Base-by-base conservation (phyloP, 2,888 invertebrate genomes). In the Odontomyia ornata region DNA sequence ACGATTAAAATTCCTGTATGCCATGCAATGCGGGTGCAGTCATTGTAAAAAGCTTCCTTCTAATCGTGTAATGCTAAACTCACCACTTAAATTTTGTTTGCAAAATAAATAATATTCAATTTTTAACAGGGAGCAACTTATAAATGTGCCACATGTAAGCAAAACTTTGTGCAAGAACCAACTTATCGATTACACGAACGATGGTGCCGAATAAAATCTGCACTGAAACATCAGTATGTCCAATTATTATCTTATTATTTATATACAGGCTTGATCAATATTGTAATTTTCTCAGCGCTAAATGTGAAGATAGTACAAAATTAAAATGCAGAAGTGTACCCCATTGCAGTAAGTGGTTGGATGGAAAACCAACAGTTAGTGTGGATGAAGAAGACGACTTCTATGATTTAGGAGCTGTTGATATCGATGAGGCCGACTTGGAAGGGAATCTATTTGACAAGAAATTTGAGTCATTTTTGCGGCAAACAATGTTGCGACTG, bases 121-220 rank as follows among this genome's bases (percentile, higher is more conserved):
- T 18, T 52, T 52, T 43, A 7, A 43, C 52, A 13, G 52, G 52
- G 4, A 52, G 3, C 15, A 3, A 52, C 13, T 9, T 9, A 18
- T 52, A 15, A 18, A 52, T 60, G 52, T 15, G 11, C 52, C 13
- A 52, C 18, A 11, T 60, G 60, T 15, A 60, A 25, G n/a, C 60
- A 60, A 18, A 11, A 3, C 4, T 60, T 60, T 25, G 23, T 25
- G 25, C 9, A 60, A 5, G 25, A 60, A 25, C 15, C 60, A 1
- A 23, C 60, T 13, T 25, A n/a, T 60, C 23, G 23, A 23, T 13
- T 21, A 5, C 60, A 60, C 25, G 25, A 25, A 60, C 21, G 60
- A 60, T 21, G 21, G 60, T 60, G 60, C 23, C 60, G 25, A 4
- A 60, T 60, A 5, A 60, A 60, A 25, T 60, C 60, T 23, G 60